Conservation (phyloP, 2,888 invertebrate genomes). For the Dichetophora obliterata region DNA sequence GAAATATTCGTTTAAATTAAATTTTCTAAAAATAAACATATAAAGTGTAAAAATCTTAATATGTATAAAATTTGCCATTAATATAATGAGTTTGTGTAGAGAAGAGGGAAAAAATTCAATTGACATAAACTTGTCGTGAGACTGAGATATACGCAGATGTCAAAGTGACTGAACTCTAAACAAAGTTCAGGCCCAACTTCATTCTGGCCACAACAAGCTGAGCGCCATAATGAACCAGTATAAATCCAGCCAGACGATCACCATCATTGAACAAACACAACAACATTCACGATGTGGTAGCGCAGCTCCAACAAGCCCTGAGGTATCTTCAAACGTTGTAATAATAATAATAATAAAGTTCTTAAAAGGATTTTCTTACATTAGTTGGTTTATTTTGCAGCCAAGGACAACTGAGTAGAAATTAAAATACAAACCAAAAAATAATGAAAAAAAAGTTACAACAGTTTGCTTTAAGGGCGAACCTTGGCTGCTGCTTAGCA, state of each 20-base stretch:
- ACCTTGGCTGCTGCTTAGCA: neutral
- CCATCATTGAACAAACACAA: no score
- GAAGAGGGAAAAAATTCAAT: neutral
- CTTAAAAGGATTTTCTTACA: conserved; percentile 12
- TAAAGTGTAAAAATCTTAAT: no score
- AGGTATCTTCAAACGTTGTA: neutral
- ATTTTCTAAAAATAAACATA: no score
- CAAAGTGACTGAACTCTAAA: neutral
- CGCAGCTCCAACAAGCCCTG: neutral
- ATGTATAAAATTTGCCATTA: neutral
- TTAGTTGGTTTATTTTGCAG: neutral
- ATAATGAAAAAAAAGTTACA: neutral
- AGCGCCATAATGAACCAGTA: neutral
- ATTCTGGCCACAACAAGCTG: neutral
- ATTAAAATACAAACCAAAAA: neutral
- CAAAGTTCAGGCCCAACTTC: neutral
- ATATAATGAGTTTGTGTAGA: neutral
- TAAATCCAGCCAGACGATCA: no score
- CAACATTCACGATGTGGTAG: no score
- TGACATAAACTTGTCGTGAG: neutral
- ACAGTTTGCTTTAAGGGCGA: neutral
- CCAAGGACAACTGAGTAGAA: neutral
- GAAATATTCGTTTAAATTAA: no score
- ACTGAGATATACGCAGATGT: neutral
- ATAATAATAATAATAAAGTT: conserved; percentile 14